A percentile compares a stretch with the other conserved stretches of the same genome.
These are phyloP conservation scores for Anoura caudifer DNA, from an alignment of 2,113 vertebrate species.

Conservation along the genomic window DNA sequence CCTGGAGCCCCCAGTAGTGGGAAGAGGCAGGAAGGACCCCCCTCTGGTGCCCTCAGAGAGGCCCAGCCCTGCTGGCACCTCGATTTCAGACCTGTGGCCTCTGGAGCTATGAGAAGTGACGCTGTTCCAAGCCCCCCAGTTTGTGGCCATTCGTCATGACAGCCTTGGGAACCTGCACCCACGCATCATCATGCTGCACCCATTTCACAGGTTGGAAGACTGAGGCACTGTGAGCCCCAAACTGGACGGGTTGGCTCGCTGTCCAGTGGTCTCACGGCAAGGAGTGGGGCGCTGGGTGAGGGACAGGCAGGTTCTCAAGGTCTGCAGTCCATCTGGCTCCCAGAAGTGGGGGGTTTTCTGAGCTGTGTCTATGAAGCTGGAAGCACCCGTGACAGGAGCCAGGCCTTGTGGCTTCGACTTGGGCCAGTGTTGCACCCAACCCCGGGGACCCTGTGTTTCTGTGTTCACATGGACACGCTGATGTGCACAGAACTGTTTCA, in stretches of 20 bases:
- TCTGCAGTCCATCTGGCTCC: fast-evolving
- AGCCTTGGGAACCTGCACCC: neutral
- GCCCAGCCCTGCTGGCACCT: neutral
- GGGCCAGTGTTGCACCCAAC: fast-evolving
- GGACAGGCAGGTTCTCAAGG: neutral
- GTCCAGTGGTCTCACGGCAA: fast-evolving
- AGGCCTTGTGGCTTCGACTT: neutral
- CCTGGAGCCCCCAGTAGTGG: neutral
- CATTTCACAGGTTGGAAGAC: neutral
- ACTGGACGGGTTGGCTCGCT: fast-evolving
- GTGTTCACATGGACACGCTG: no score
- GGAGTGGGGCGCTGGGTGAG: no score
- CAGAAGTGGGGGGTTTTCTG: neutral
- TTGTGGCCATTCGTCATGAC: fast-evolving
- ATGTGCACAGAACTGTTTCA: no score
- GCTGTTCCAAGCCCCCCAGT: neutral
- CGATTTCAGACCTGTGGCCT: neutral
- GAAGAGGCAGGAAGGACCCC: fast-evolving
- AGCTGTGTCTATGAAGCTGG: neutral
- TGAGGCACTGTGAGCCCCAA: neutral
- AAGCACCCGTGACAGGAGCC: fast-evolving
- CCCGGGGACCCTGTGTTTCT: no score
- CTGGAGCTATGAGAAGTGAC: no score
- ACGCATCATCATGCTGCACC: fast-evolving
- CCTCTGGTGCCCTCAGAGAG: fast-evolving